A percentile compares a stretch with the other conserved stretches of the same genome.
Evolutionary conservation across 2,888 invertebrate genomes (phyloP).

Genomic region (Ischnus inquisitorius): DNA sequence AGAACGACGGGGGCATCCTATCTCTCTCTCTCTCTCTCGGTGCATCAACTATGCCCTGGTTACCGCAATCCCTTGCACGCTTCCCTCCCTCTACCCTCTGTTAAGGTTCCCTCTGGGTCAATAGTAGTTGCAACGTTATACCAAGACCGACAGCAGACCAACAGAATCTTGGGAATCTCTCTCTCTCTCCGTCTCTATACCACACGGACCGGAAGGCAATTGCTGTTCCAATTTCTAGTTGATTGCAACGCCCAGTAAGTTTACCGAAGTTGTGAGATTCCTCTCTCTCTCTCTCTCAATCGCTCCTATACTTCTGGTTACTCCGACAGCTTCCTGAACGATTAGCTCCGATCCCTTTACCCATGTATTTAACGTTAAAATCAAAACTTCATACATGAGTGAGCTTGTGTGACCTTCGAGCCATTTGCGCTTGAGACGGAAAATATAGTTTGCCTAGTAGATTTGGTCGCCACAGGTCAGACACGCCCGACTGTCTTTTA

Average conservation of each 20-base stretch:
- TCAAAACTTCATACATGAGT: neutral
- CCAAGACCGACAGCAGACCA: slow-evolving; percentile 29
- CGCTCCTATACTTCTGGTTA: slow-evolving; percentile 5
- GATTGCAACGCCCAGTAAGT: slow-evolving; percentile 35
- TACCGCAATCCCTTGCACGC: slow-evolving; percentile 42
- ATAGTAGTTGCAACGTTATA: slow-evolving; percentile 51
- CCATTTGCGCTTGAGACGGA: neutral
- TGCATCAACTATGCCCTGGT: slow-evolving; percentile 48
- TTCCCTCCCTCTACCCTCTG: slow-evolving; percentile 28
- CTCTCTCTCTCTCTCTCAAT: neutral
- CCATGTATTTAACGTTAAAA: neutral
- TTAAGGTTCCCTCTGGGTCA: slow-evolving; percentile 61
- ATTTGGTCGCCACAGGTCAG: neutral
- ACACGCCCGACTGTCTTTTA: neutral
- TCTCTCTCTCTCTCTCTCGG: slow-evolving; percentile 15
- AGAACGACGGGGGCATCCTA: slow-evolving; percentile 44
- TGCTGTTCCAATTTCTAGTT: slow-evolving; percentile 53
- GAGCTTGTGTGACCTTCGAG: neutral
- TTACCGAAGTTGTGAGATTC: neutral
- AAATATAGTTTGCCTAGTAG: neutral
- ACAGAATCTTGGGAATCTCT: slow-evolving; percentile 48
- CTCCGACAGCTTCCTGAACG: neutral
- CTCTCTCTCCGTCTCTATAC: neutral
- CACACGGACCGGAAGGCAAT: slow-evolving; percentile 31
- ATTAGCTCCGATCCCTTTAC: neutral